Conservation (phyloP, 2,113 vertebrate genomes). For the Ceratotherium simum region DNA sequence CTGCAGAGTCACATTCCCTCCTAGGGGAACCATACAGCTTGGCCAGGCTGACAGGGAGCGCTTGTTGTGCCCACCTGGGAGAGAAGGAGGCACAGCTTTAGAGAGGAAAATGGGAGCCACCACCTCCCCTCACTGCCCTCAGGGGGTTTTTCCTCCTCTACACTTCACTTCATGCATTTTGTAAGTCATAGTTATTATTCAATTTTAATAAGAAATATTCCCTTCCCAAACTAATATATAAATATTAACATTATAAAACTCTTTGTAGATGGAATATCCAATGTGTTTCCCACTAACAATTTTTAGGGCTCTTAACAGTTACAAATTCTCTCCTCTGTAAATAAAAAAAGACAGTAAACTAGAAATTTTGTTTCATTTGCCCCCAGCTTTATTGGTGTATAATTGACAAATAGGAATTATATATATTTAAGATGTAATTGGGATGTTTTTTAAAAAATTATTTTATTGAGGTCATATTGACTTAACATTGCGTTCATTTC, state of each 20-base stretch:
- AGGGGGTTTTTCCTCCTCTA: background rate
- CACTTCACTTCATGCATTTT: background rate
- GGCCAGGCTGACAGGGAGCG: background rate
- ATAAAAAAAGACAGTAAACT: too few species aligned
- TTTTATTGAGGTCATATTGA: too few species aligned
- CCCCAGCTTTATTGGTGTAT: too few species aligned
- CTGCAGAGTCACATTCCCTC: background rate
- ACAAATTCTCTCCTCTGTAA: too few species aligned
- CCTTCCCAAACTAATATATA: background rate
- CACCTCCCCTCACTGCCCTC: too few species aligned
- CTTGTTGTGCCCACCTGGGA: background rate
- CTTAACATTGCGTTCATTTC: too few species aligned
- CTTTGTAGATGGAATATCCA: background rate
- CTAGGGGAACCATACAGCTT: background rate
- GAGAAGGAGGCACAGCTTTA: background rate
- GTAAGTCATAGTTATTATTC: background rate
- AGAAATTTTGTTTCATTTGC: too few species aligned
- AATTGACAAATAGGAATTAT: too few species aligned
- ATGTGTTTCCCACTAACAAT: fast-evolving
- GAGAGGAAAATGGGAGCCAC: background rate
- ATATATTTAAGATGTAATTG: too few species aligned
- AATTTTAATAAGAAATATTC: background rate
- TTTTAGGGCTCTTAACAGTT: background rate
- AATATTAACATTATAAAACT: background rate
- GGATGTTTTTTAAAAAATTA: too few species aligned